phyloP scores from a whole-genome alignment of 2,797 vertebrate species.

The Microchirus variegatus region DNA sequence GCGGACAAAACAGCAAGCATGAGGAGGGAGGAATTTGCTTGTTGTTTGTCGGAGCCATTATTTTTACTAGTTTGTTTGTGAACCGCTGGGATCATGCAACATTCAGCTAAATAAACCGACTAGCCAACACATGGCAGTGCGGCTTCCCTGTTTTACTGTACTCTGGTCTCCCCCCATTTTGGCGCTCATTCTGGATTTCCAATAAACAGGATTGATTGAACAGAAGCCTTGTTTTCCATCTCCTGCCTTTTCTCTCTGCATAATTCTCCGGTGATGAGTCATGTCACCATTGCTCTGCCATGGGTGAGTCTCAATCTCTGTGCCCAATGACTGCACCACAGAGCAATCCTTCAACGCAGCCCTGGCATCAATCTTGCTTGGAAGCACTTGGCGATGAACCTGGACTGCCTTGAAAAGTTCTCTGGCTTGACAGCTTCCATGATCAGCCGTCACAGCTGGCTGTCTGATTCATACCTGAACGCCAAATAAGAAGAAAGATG shows the following conservation, averaged over 20 bases:
- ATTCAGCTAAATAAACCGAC: conserved; percentile 16
- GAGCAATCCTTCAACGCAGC: conserved; percentile 67
- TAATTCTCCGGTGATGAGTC: conserved; percentile 66
- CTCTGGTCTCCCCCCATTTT: conserved; percentile 36
- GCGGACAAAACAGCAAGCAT: conserved; percentile 25
- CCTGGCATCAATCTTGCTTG: conserved; percentile 70
- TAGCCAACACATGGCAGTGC: conserved; percentile 15
- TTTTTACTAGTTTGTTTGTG: conserved; percentile 43
- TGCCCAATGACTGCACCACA: conserved; percentile 68
- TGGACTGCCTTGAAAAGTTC: conserved; percentile 67
- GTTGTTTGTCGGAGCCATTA: conserved; percentile 37
- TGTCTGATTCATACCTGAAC: conserved; percentile 71
- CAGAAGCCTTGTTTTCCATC: conserved; percentile 55
- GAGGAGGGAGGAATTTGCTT: conserved; percentile 28
- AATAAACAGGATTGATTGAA: conserved; percentile 58
- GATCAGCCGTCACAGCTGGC: conserved; percentile 72
- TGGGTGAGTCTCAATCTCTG: conserved; percentile 68
- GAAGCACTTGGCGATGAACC: conserved; percentile 65
- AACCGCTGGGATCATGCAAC: conserved; percentile 45
- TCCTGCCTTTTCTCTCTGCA: conserved; percentile 55
- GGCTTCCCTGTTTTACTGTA: conserved; percentile 22
- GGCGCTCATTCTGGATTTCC: conserved; percentile 35
- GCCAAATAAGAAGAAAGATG: conserved; percentile 37
- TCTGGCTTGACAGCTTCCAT: conserved; percentile 71
- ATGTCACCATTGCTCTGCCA: conserved; percentile 64